Base-by-base conservation (phyloP, 2,797 vertebrate genomes). In the Alca torda region DNA sequence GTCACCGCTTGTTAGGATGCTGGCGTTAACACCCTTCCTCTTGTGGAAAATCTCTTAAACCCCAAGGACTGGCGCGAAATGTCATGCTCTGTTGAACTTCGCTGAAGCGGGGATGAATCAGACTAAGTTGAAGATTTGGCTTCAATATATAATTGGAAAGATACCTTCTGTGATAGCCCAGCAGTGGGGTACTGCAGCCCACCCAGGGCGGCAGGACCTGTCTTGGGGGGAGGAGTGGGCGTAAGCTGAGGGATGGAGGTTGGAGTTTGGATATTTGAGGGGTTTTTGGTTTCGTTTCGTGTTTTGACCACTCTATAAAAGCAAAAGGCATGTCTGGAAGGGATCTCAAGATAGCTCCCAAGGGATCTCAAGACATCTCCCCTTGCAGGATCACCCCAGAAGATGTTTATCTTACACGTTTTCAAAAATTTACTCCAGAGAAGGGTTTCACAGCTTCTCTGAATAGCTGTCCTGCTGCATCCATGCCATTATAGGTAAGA, bases 21-120 rank as follows among this genome's bases (percentile, higher is more conserved):
- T 95, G 92, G 61, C 1, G 93, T 96, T 97, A 93, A 97, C 96
- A 96, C 93, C 94, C 96, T 97, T 97, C 95, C 95, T 97, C 93
- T 84, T 72, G 90, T 93, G 95, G 96, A 97, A 97, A 97, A 94
- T 96, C 87, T 96, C 87, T 48, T 41, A 84, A 93, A 48, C 95
- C 79, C 92, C 0, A 51, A 94, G 87, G 94, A 87, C 87, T 2
- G 1, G 76, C 1, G 9, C 84, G 94, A 94, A 96, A 69, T n/a
- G 3, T 94, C 87, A 63, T 0, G 5, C 59, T 93, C 67, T 86
- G 77, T 37, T 82, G 77, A 94, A 78, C 65, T 75, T 94, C 3
- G 3, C 61, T 65, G 78, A 79, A 90, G 88, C 0, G 0, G 39
- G 61, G 81, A 83, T 95, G 93, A 90, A 91, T 95, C 94, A 90